Base-by-base conservation (phyloP, 2,888 invertebrate genomes). In the Choristoneura rosaceana region DNA sequence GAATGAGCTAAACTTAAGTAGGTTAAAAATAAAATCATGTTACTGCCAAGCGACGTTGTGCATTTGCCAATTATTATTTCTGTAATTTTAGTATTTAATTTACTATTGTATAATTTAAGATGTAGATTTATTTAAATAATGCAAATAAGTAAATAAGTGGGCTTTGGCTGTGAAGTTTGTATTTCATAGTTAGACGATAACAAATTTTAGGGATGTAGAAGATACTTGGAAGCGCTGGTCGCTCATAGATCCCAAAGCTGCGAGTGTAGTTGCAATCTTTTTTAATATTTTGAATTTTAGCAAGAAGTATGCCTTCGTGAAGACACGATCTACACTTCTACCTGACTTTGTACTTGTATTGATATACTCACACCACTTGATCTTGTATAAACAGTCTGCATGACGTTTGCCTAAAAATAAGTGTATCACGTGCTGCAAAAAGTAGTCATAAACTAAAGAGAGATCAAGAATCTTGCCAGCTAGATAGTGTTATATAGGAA, bases 121-220 rank as follows among this genome's bases (percentile, higher is more conserved):
- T 4, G 4, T 70, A 70, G 63, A 9, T 25, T 45, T 60, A 60
- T 47, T 71, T 55, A 67, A 67, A 10, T 62, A 71, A 71, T 71
- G 71, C 67, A 71, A 73, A 55, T 52, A 52, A 43, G 64, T 69
- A 69, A 43, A 17, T 47, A 69, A 63, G 45, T 55, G 66, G 67
- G 73, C 74, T 81, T 85, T 80, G 87, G 84, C 89, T 89, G 86
- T 87, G 84, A 85, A 82, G 86, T 88, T 87, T 87, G 83, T 81
- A 77, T 76, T 79, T 80, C 79, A 70, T 75, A 73, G 73, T 43
- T 73, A 69, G 43, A 52, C 50, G 38, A 69, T 69, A 52, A 61
- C 55, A 69, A 69, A 69, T 69, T 63, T 67, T 45, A 55, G 25
- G 55, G 55, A 71, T 55, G 55, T 67, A 58, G 62, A 63, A 47